phyloP scores from a whole-genome alignment of 1,140 invertebrate species.

The Temnothorax longispinosus region DNA sequence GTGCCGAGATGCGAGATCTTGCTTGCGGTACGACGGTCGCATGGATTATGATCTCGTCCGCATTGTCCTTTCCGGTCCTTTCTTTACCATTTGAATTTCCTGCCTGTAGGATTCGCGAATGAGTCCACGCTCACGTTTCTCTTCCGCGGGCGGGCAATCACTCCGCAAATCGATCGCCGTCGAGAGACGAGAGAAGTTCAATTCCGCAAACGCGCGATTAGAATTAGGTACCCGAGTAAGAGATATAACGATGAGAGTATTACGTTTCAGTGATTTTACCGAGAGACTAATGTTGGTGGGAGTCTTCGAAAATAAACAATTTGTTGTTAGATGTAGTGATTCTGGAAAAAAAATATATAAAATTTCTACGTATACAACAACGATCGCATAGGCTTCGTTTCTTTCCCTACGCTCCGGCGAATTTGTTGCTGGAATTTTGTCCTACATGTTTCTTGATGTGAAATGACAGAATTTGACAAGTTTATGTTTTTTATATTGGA shows the following conservation, averaged over 20 bases:
- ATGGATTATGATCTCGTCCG: neutral
- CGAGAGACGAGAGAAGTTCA: neutral
- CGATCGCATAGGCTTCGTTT: neutral
- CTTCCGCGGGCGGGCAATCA: neutral
- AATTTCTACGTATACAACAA: constrained; percentile 73
- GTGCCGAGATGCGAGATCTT: constrained; percentile 37
- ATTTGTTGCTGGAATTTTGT: neutral
- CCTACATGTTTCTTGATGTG: neutral
- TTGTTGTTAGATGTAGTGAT: constrained; percentile 74
- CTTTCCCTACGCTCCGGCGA: neutral
- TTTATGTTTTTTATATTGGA: neutral
- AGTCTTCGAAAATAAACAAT: constrained; percentile 65
- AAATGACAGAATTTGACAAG: neutral
- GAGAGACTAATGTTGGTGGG: constrained; percentile 43
- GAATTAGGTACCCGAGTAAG: constrained; percentile 15
- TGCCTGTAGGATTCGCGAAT: constrained; percentile 21
- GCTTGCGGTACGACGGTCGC: neutral
- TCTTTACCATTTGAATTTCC: neutral
- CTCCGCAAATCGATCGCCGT: neutral
- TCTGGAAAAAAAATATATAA: constrained; percentile 68
- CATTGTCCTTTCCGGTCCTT: constrained; percentile 6
- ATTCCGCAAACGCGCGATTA: constrained; percentile 26
- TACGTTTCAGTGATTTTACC: constrained; percentile 39
- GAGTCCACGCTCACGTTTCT: constrained; percentile 44
- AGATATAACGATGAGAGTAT: constrained; percentile 33